Evolutionary conservation across 2,797 vertebrate species (phyloP).

Genomic region (Arnoldichthys spilopterus): DNA sequence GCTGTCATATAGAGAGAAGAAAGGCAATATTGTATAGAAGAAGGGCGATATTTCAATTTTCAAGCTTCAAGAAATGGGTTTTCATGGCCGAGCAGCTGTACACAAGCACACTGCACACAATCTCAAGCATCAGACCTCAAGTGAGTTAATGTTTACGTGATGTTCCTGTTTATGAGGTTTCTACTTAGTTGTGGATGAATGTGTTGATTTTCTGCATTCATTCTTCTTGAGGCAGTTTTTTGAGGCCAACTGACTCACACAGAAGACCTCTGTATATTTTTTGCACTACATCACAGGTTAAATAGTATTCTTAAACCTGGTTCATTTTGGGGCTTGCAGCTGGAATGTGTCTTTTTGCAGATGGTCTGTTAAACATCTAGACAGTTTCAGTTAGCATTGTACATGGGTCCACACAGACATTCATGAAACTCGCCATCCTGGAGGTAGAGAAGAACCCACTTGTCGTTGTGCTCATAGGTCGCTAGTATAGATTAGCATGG

Average conservation of each 20-base stretch:
- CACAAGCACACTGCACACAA: too few relatives aligned
- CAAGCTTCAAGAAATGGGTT: too few relatives aligned
- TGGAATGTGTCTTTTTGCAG: slow-evolving; percentile 11
- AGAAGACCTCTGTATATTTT: too few relatives aligned
- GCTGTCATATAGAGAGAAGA: too few relatives aligned
- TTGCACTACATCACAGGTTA: too few relatives aligned
- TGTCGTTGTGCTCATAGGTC: neutral
- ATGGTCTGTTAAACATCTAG: neutral
- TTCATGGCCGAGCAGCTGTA: too few relatives aligned
- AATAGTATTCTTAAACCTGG: too few relatives aligned
- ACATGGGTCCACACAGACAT: neutral
- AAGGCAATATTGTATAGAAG: too few relatives aligned
- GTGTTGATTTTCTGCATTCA: neutral
- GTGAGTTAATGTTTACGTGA: neutral
- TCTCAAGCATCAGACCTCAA: too few relatives aligned
- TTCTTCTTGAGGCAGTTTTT: neutral
- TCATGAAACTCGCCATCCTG: neutral
- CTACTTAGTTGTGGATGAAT: neutral
- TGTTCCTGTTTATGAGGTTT: neutral
- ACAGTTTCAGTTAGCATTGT: neutral
- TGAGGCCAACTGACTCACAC: neutral
- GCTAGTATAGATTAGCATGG: too few relatives aligned
- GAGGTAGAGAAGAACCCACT: neutral
- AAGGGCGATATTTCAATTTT: too few relatives aligned
- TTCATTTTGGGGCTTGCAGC: slow-evolving; percentile 18